These are phyloP conservation scores for Helicoverpa assulta DNA, from an alignment of 2,888 invertebrate species.

Conservation along the genomic window DNA sequence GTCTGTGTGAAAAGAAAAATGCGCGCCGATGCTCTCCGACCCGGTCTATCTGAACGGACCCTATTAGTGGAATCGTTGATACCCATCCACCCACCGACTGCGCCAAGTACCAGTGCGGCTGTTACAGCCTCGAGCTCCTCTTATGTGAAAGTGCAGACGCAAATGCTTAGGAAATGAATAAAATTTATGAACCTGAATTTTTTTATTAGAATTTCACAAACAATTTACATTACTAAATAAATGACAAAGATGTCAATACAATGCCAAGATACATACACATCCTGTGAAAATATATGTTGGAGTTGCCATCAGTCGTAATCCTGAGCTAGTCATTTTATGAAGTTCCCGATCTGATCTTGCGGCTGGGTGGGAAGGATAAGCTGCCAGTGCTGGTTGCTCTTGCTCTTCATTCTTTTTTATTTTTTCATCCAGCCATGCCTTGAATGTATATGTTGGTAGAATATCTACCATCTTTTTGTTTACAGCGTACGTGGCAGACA, in stretches of 20 bases:
- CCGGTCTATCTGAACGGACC: too few species aligned
- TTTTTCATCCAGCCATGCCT: constrained; percentile 82
- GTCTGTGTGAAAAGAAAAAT: too few species aligned
- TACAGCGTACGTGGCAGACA: constrained; percentile 76
- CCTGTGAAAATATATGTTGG: constrained; percentile 31
- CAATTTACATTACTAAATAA: constrained; percentile 40
- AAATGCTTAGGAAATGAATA: neutral
- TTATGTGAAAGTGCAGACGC: neutral
- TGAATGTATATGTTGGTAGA: constrained; percentile 80
- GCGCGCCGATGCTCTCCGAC: too few species aligned
- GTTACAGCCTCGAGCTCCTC: too few species aligned
- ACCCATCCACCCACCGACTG: too few species aligned
- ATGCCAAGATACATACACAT: constrained; percentile 41
- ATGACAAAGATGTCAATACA: constrained; percentile 35
- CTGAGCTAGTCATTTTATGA: constrained; percentile 63
- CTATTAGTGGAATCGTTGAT: too few species aligned
- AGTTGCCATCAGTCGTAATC: constrained; percentile 20
- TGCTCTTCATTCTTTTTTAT: constrained; percentile 78
- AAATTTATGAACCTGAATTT: constrained; percentile 16
- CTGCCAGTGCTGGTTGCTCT: constrained; percentile 64
- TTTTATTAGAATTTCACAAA: constrained; percentile 49
- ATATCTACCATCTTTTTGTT: constrained; percentile 79
- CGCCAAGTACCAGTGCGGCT: too few species aligned
- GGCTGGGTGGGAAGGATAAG: constrained; percentile 73
- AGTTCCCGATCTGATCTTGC: constrained; percentile 40